A percentile compares a stretch with the other conserved stretches of the same genome.
Evolutionary conservation across 2,797 vertebrate genomes (phyloP).

Genomic region (Phrynocephalus guinanensis): DNA sequence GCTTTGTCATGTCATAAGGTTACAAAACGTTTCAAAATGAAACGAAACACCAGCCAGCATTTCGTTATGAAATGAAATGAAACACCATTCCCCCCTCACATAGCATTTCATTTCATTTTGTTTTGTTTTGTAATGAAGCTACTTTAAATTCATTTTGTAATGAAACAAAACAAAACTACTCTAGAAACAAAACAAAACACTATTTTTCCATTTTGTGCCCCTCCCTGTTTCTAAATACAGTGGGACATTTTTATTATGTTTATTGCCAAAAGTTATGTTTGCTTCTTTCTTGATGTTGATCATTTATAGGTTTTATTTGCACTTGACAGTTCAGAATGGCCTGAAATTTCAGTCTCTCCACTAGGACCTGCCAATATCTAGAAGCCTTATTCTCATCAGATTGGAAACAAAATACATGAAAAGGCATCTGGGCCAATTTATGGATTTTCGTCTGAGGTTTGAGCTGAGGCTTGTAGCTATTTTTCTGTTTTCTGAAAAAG

Average conservation of each 20-base stretch:
- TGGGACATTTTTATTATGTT: neutral
- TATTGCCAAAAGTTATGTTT: neutral
- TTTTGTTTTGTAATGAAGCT: no score
- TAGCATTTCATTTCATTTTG: no score
- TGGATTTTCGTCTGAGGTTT: conserved; percentile 66
- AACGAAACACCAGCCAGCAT: no score
- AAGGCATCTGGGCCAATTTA: conserved; percentile 48
- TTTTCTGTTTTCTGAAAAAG: conserved; percentile 62
- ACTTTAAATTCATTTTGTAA: no score
- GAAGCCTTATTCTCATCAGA: conserved; percentile 58
- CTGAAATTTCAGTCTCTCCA: neutral
- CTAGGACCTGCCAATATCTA: conserved; percentile 62
- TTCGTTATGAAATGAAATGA: no score
- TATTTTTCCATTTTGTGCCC: no score
- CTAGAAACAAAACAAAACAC: no score
- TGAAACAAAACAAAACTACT: no score
- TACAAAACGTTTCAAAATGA: no score
- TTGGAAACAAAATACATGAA: conserved; percentile 47
- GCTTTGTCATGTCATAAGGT: no score
- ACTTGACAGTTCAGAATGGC: conserved; percentile 21
- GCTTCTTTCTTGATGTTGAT: conserved; percentile 21
- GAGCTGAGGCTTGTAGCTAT: conserved; percentile 66
- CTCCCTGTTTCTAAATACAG: neutral
- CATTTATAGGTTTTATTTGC: neutral
- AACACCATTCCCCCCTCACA: no score